Conservation (phyloP, 2,113 vertebrate species). For the Oncorhynchus kisutch region DNA sequence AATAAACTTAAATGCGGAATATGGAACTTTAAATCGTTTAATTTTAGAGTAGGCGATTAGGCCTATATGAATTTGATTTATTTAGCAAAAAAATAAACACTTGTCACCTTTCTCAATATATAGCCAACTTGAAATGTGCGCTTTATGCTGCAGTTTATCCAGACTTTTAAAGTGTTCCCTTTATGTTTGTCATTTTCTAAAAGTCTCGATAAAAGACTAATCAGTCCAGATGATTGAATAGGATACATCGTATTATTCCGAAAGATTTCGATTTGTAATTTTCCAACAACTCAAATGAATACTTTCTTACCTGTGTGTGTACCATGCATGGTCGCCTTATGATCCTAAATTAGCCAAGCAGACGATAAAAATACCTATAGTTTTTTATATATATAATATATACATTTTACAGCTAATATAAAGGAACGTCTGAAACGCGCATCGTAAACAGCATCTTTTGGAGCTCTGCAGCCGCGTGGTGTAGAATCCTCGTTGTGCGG, state of each 20-base stretch:
- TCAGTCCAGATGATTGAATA: not conserved
- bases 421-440: constrained; percentile 20
- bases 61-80: not conserved
- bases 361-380: not conserved
- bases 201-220: not conserved
- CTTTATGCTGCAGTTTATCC: not conserved
- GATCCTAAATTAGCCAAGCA: constrained; percentile 5
- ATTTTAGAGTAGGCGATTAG: not conserved
- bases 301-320: constrained; percentile 48
- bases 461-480: constrained; percentile 22
- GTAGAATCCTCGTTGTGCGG: constrained; percentile 44
- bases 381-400: not conserved
- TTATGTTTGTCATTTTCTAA: too few relatives aligned
- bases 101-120: not conserved
- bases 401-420: constrained; percentile 25
- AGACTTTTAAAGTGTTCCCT: not conserved
- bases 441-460: constrained; percentile 40
- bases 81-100: not conserved
- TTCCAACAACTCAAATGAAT: constrained; percentile 5
- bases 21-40: not conserved
- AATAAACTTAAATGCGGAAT: not conserved
- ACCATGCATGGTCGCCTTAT: not conserved
- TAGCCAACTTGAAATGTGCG: not conserved
- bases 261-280: not conserved
- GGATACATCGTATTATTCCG: not conserved